Evolutionary conservation across 2,113 vertebrate genomes (phyloP), one percentile per base, ranked within the genome.

Genomic region (Rana temporaria): DNA sequence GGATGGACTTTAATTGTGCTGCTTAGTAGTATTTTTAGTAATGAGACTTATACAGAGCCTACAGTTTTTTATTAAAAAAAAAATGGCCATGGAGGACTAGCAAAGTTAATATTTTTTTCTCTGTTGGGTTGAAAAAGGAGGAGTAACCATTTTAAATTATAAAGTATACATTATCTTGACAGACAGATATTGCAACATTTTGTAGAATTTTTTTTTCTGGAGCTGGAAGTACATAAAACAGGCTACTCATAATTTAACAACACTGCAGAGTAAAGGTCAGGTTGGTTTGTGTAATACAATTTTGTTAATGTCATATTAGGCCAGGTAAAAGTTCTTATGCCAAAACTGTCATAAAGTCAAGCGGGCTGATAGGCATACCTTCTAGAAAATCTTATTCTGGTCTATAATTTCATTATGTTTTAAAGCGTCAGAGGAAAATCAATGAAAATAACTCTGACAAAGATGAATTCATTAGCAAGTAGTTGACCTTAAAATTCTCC

Each of bases 401-500:
- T 60, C 20, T 68, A 62, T 68, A 82, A 60, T 30, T 34, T 82
- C 69, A 82, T 74, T 55, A 65, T 82, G 30, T 53, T 53, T 15
- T 65, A 26, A 65, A 73, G 70, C 17, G 81, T 82, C 24, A 82
- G 68, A 75, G 20, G 63, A 20, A 68, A 75, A 66, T 64, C 70
- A 75, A 53, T 74, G 62, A 24, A 75, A 82, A 82, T 82, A 67
- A 53, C 72, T 76, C 81, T 71, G 76, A 82, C 81, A 82, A 75
- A 65, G 71, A 60, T 56, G 65, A 75, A 82, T 82, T 82, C 71
- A 76, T 82, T 63, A 38, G 63, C 34, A 75, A 68, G 64, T n/a
- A 67, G 52, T 82, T 82, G 81, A 82, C 81, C 81, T 82, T 82
- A 68, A 82, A 22, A 34, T 68, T 82, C 76, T 63, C 70, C 72